phyloP scores from a whole-genome alignment of 2,113 vertebrate species.

The Clarias macrocephalus region DNA sequence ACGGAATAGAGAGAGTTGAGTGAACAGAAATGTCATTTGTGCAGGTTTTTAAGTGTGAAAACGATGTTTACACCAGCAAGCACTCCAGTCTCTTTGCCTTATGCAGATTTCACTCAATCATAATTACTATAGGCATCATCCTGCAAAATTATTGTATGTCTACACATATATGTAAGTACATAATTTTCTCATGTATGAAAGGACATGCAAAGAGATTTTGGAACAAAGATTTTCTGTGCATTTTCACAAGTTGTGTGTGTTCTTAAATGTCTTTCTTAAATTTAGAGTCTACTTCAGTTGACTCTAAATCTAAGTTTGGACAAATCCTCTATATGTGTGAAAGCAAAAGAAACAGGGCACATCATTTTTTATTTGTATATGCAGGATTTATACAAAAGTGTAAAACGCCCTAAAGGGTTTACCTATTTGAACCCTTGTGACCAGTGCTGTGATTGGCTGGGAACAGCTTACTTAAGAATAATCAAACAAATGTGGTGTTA shows the following conservation, averaged over 20 bases:
- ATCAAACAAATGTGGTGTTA: slow-evolving; percentile 50
- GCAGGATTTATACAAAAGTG: slow-evolving; percentile 7
- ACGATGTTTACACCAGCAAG: neutral
- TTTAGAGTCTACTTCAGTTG: neutral
- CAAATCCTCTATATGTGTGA: neutral
- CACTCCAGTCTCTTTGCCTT: neutral
- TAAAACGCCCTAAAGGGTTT: slow-evolving; percentile 34
- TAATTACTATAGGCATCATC: neutral
- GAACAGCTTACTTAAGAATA: slow-evolving; percentile 26
- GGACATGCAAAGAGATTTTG: neutral
- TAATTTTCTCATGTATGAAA: neutral
- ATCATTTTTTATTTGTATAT: slow-evolving; percentile 2
- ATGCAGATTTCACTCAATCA: neutral
- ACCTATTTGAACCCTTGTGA: slow-evolving; percentile 41
- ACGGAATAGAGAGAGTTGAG: too few species aligned
- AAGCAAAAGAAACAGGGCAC: neutral
- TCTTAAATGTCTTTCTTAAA: too few species aligned
- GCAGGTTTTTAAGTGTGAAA: neutral
- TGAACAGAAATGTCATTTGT: too few species aligned
- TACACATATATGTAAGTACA: neutral
- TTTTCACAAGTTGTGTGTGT: neutral
- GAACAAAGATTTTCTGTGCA: neutral
- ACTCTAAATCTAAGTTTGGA: neutral
- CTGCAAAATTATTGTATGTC: neutral
- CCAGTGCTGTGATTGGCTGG: slow-evolving; percentile 47